These are phyloP conservation scores for Drosophila nr. medialis DNA, from an alignment of 2,888 invertebrate species.

Conservation along the genomic window DNA sequence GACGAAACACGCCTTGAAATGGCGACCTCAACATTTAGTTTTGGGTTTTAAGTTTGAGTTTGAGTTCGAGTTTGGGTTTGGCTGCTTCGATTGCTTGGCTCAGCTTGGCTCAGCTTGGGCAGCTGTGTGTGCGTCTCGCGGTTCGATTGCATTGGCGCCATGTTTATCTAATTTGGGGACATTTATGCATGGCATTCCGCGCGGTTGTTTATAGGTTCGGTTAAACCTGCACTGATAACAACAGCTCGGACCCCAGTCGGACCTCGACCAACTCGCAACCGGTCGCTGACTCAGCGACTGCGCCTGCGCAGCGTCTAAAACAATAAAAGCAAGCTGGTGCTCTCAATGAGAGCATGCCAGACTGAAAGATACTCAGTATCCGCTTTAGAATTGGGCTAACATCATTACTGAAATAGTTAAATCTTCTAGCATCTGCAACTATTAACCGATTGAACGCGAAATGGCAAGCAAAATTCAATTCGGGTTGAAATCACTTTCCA, in stretches of 20 bases:
- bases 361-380: neutral
- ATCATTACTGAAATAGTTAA: neutral
- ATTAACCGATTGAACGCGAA: neutral
- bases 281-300: conserved; percentile 50
- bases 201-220: conserved; percentile 84
- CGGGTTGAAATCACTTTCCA: fast-evolving
- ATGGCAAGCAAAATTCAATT: neutral
- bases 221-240: conserved; percentile 84
- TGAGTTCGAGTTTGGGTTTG: conserved; percentile 2
- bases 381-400: neutral
- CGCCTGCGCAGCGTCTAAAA: conserved; percentile 51
- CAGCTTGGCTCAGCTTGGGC: conserved; percentile 14
- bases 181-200: conserved; percentile 85
- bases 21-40: conserved; percentile 48
- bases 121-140: conserved; percentile 55
- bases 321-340: conserved; percentile 37
- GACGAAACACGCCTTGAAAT: conserved; percentile 68
- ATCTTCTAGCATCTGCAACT: neutral
- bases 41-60: neutral
- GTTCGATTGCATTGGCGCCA: conserved; percentile 84
- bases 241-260: conserved; percentile 12
- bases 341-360: fast-evolving
- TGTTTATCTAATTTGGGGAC: conserved; percentile 85
- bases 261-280: conserved; percentile 25
- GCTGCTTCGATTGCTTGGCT: conserved; percentile 12